phyloP scores from a whole-genome alignment of 2,888 invertebrate genomes.

The Oscheius myriophilus region DNA sequence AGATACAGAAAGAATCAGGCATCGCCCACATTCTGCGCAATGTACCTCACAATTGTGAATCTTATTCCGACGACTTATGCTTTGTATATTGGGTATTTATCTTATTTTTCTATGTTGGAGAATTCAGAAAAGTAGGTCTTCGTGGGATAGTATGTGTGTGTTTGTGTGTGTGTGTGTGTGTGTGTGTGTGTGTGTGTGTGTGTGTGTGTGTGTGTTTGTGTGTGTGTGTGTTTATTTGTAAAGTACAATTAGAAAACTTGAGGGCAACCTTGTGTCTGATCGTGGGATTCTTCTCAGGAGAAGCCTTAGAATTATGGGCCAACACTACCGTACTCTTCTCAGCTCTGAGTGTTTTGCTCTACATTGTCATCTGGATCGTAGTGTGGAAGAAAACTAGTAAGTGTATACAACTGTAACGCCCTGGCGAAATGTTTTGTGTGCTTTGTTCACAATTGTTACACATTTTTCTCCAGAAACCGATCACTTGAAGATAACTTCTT shows the following conservation, averaged over 20 bases:
- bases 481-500: not conserved
- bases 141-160: too few relatives aligned
- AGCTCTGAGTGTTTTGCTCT: constrained; percentile 1
- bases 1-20: too few relatives aligned
- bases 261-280: constrained; percentile 12
- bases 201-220: too few relatives aligned
- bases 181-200: too few relatives aligned
- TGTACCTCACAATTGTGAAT: too few relatives aligned
- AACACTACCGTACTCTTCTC: not conserved
- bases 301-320: not conserved
- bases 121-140: too few relatives aligned
- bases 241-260: not conserved
- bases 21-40: too few relatives aligned
- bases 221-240: too few relatives aligned
- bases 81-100: too few relatives aligned
- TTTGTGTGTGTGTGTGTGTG: too few relatives aligned
- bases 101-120: too few relatives aligned
- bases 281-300: constrained; percentile 7
- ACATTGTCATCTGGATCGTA: constrained; percentile 13
- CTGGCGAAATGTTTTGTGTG: not conserved
- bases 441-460: not conserved
- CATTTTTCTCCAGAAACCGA: not conserved
- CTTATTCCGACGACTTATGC: too few relatives aligned
- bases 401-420: not conserved
- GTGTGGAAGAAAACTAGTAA: constrained; percentile 14